Base-by-base conservation (phyloP, 2,113 vertebrate species). In the Elephas maximus region DNA sequence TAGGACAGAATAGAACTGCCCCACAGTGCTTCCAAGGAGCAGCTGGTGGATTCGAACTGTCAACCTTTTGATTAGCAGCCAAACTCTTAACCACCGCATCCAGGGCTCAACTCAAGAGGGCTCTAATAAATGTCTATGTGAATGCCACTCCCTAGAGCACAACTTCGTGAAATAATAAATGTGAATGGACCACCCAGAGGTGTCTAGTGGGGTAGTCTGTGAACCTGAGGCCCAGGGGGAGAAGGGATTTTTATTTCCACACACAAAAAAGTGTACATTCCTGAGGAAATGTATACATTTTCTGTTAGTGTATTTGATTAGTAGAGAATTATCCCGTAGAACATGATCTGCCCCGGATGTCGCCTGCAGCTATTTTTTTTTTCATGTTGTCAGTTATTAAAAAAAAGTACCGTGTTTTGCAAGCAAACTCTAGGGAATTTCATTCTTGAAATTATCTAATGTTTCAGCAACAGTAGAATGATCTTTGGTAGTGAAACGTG, bases 121-220 rank as follows among this genome's bases (percentile, higher is more conserved):
- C 14, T n/a, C 63, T 26, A 1, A 21, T 71, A 10, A 73, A 4
- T 48, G 51, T 23, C 69, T 69, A 4, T 24, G 45, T 76, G 41
- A 24, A 80, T 57, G 53, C 26, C 8, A 44, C 41, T 62, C 5
- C 26, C 63, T 78, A 63, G 20, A 45, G 53, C 44, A 71, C 45
- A 85, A 5, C 44, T 53, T 30, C 28, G 9, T 33, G n/a, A 88
- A 91, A 20, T 26, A 33, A 74, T 12, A 76, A 8, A 37, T 12
- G 1, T 15, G 21, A 67, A 4, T 20, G 23, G 6, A 3, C 0
- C 1, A 30, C 24, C 4, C 5, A 28, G n/a, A 73, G 21, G 4
- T 26, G 4, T 10, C 21, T 48, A 14, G 57, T 28, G 28, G 9
- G 41, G 3, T 71, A 23, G 5, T 2, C 30, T 73, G 77, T 11